These are phyloP conservation scores for Pimephales promelas DNA, from an alignment of 2,113 vertebrate genomes.

Conservation along the genomic window DNA sequence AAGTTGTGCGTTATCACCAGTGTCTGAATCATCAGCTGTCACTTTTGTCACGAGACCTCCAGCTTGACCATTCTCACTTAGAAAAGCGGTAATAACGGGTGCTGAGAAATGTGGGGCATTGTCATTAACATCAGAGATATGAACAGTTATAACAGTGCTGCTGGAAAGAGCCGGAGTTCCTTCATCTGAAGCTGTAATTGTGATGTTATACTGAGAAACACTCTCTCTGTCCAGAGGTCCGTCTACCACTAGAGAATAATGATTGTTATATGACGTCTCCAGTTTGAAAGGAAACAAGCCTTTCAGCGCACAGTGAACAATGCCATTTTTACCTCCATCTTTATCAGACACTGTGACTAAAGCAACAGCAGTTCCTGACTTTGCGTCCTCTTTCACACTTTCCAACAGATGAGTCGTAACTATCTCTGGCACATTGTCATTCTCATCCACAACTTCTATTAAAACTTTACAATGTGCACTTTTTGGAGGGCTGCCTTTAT, in stretches of 20 bases:
- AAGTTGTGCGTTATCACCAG: conserved; percentile 58
- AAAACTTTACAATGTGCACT: conserved; percentile 52
- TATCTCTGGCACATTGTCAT: conserved; percentile 45
- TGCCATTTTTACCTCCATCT: conserved; percentile 58
- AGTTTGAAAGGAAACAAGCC: conserved; percentile 35
- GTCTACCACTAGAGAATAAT: conserved; percentile 51
- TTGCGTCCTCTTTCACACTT: conserved; percentile 52
- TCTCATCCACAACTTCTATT: conserved; percentile 51
- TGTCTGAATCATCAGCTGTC: conserved; percentile 44
- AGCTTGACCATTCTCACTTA: conserved; percentile 51
- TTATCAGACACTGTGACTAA: conserved; percentile 55
- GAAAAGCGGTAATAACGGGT: conserved; percentile 31
- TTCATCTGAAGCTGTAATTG: conserved; percentile 55
- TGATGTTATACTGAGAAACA: conserved; percentile 44
- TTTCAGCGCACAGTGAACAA: conserved; percentile 35
- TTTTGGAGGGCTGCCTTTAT: conserved; percentile 55
- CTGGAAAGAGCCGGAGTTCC: conserved; percentile 50
- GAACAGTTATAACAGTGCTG: conserved; percentile 45
- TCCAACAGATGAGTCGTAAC: conserved; percentile 9
- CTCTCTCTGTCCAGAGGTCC: conserved; percentile 50
- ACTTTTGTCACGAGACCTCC: conserved; percentile 32
- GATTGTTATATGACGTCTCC: conserved; percentile 47
- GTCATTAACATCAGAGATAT: conserved; percentile 57
- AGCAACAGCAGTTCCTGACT: conserved; percentile 45
- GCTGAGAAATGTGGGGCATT: conserved; percentile 48